Base-by-base conservation (phyloP, 2,113 vertebrate species). In the Xiphias gladius region DNA sequence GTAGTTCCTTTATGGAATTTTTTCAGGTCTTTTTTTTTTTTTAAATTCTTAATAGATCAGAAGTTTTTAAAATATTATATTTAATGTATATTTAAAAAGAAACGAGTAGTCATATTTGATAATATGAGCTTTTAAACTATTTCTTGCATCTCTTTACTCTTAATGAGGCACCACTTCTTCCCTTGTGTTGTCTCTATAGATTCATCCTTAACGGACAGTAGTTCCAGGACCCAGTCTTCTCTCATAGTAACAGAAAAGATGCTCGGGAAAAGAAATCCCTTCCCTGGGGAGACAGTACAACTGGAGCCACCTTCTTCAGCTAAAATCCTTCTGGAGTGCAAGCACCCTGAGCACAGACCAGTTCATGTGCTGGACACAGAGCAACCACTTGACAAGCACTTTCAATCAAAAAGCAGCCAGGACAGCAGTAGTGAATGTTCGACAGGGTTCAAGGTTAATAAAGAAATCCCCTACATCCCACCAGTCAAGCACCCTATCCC, bases 131-230 rank as follows among this genome's bases (percentile, higher is more conserved):
- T 20, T 63, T 4, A 12, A 41, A 72, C 2, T 5, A 13, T 64
- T n/a, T 70, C 5, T 68, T 66, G 16, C 52, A 65, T 14, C 66
- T 76, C 5, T 39, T 62, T 28, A 35, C 17, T 63, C 10, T 76
- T 66, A 66, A 20, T 84, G 16, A 71, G 3, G 0, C 14, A 2
- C 12, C 57, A 28, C 19, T 58, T 72, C 39, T 65, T 90, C 5
- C 90, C 71, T 86, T 59, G 84, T 24, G 72, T 90, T 54, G 11
- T 61, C 35, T 95, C 32, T 62, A 91, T 86, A 99, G 98, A 99
- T 96, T 97, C 97, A 82, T 97, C 97, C 68, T 84, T 99, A 92
- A 97, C 97, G 62, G 98, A 99, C 68, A 97, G 97, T 90, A 97
- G 96, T 94, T 97, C 97, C 79, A 95, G 96, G 94, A 96, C 95